Evolutionary conservation across 2,113 vertebrate genomes (phyloP).

Genomic region (Cephalopterus ornatus): DNA sequence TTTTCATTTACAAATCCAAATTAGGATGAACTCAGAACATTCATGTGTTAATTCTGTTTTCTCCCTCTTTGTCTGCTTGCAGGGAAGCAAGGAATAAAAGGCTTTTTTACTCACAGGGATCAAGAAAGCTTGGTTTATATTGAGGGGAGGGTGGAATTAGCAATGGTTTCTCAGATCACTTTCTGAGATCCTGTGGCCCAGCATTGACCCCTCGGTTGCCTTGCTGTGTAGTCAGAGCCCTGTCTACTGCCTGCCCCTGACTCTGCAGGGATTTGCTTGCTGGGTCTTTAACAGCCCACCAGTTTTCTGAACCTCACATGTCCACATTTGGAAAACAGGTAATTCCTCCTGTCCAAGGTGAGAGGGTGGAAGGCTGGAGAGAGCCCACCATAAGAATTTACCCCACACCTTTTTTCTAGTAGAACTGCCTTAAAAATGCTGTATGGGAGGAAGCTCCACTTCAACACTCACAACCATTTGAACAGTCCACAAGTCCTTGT

Average conservation of each 20-base stretch:
- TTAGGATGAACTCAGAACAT: conserved; percentile 30
- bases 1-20: conserved; percentile 48
- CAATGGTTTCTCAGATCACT: neutral
- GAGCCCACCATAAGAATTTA: neutral
- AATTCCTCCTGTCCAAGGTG: neutral
- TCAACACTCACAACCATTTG: neutral
- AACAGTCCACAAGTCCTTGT: neutral
- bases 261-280: neutral
- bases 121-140: neutral
- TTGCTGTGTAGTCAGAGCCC: neutral
- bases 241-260: neutral
- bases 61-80: neutral
- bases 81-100: conserved; percentile 18
- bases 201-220: neutral
- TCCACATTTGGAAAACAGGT: neutral
- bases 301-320: neutral
- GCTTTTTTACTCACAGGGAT: neutral
- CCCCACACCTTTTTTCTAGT: neutral
- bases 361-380: neutral
- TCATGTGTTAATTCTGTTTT: conserved; percentile 42
- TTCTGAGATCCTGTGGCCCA: neutral
- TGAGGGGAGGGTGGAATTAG: neutral
- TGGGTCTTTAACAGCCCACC: neutral
- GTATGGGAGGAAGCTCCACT: neutral
- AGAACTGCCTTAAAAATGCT: neutral